Evolutionary conservation across 2,113 vertebrate species (phyloP), one percentile per base, ranked within the genome.

Genomic region (Triplophysa tibetana): DNA sequence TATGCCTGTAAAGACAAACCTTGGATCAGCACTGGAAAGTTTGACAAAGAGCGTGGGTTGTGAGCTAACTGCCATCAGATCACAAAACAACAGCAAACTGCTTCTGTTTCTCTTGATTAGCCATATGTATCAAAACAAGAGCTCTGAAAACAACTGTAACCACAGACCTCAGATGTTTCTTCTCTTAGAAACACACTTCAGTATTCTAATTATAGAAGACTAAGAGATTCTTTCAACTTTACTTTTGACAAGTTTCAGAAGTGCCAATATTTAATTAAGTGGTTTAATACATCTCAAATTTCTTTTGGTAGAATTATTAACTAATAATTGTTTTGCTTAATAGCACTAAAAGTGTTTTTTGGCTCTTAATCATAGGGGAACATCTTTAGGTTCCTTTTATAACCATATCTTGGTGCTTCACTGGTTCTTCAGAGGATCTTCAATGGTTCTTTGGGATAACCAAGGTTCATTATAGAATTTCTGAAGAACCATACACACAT

Each of bases 61-160:
- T n/a, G 26, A 70, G 24, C 48, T 54, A 70, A 70, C 50, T 70
- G 50, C 19, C 69, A 70, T 11, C 26, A 72, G 50, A 72, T 70
- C 69, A 38, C 69, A 58, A 52, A 52, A 70, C 17, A 70, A 70
- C 50, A 19, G 26, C n/a, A 52, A 29, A 56, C 50, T 33, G 50
- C 50, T 72, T 72, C 50, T 72, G 26, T 54, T 72, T 72, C 50
- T 56, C 69, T 38, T 72, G 69, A 72, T 56, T 52, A 72, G 29
- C 50, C 69, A 72, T 43, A 21, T 66, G 19, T 43, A 43, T n/a
- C 64, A 66, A 66, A 41, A 56, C 69, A 38, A 56, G 50, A 56
- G 17, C 50, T 13, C 50, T 38, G 69, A 56, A 72, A 56, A 72
- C 69, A 56, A 17, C 19, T 14, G n/a, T 11, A 72, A 38, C 10